Evolutionary conservation across 30 jellyfish, hydroid and myxozoan genomes (phyloP), one percentile per base, ranked within the genome.

Genomic region (Sanderia malayensis): DNA sequence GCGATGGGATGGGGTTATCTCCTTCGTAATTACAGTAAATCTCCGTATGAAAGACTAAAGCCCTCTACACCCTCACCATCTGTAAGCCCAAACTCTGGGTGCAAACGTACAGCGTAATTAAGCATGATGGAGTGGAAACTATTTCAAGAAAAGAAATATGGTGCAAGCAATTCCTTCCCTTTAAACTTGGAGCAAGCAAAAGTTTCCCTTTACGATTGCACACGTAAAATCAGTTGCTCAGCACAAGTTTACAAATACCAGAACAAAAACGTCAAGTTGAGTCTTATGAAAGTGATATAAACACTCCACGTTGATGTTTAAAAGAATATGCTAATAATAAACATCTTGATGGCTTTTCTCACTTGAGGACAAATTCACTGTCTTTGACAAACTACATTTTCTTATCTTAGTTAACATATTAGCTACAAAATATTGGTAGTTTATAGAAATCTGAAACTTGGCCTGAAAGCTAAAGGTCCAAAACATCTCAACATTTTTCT

Each of bases 51-150:
- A 49, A 30, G 85, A 72, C 74, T 79, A 72, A 11, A 72, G 31
- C 23, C 85, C 77, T 72, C 85, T 59, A 72, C 55, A 22, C 63
- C 74, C 61, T 72, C 85, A 1, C 85, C 85, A 61, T 72, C 74
- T 20, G 74, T 49, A n/a, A 72, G 49, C 23, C 85, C 74, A 57
- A 72, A 37, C 52, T 37, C 52, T 37, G 52, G 52, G 13, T 37
- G 52, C 6, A 37, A 37, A 37, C 52, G 52, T 37, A 37, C 52
- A 4, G 52, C 52, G 52, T 37, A 37, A 13, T 37, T 37, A 37
- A 37, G 52, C 52, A 37, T 37, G 52, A 37, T 37, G 52, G 52
- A 37, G 52, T 37, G 52, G 52, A 37, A 4, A 37, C 52, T 37
- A 37, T 37, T 37, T 37, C 52, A 37, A 37, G 52, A 37, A 37